phyloP scores from a whole-genome alignment of 2,113 vertebrate genomes.

The Takifugu bimaculatus region DNA sequence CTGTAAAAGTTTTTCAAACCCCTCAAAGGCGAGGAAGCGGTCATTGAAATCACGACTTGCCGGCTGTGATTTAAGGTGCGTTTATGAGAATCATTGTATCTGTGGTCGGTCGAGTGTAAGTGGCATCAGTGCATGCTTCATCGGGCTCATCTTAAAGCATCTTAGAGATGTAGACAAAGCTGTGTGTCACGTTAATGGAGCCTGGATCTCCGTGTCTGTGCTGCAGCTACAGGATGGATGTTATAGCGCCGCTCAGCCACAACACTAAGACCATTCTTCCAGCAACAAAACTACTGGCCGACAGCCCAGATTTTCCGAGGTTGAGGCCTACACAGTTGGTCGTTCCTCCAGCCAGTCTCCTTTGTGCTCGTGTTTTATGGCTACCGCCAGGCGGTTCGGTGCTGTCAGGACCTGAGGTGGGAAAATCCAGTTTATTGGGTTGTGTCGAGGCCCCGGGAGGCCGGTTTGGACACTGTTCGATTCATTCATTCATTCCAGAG shows the following conservation, averaged over 20 bases:
- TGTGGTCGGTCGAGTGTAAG: conserved; percentile 4
- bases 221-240: conserved; percentile 9
- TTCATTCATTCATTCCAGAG: too few relatives aligned
- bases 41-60: neutral
- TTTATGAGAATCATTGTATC: neutral
- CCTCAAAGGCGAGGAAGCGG: conserved; percentile 13
- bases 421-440: conserved; percentile 33
- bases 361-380: conserved; percentile 26
- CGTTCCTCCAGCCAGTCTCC: conserved; percentile 23
- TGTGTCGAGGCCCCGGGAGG: neutral
- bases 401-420: conserved; percentile 11
- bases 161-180: conserved; percentile 18
- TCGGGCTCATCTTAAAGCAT: conserved; percentile 27
- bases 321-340: conserved; percentile 33
- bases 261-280: conserved; percentile 23
- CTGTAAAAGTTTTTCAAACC: conserved; percentile 33
- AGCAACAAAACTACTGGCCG: conserved; percentile 44
- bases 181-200: conserved; percentile 20
- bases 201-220: conserved; percentile 14
- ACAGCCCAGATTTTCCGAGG: conserved; percentile 20
- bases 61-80: conserved; percentile 19
- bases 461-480: too few relatives aligned
- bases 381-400: conserved; percentile 29
- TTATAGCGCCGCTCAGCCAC: conserved; percentile 23
- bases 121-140: neutral